A percentile compares a stretch with the other conserved stretches of the same genome.
phyloP scores from a whole-genome alignment of 2,113 vertebrate genomes.

The Kryptolebias marmoratus region DNA sequence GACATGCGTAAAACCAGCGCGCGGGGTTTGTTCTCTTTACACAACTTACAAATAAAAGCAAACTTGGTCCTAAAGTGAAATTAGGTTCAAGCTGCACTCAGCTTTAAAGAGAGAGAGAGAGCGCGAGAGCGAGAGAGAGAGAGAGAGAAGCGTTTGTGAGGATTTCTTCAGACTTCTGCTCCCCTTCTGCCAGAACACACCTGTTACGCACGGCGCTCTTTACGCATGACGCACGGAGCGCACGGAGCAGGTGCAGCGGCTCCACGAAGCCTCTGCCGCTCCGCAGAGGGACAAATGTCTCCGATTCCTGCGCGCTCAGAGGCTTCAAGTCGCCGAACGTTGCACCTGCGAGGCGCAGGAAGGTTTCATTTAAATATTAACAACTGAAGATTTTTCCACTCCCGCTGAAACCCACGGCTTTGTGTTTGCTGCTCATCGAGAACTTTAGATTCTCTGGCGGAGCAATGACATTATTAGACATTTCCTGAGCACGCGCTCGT shows the following conservation, averaged over 20 bases:
- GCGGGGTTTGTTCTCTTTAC: background rate
- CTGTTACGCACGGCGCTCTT: conserved; percentile 57
- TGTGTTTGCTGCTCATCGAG: conserved; percentile 21
- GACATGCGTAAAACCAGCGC: conserved; percentile 20
- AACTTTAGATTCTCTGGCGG: conserved; percentile 32
- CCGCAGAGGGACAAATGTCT: background rate
- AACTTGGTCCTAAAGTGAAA: background rate
- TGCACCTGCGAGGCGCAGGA: conserved; percentile 35
- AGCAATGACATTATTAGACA: conserved; percentile 34
- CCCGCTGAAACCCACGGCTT: conserved; percentile 36
- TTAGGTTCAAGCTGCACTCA: background rate
- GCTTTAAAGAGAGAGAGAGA: background rate
- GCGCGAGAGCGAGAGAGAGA: too few relatives aligned
- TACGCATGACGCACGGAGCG: conserved; percentile 48
- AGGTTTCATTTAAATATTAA: conserved; percentile 58
- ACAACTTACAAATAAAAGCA: background rate
- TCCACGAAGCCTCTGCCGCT: conserved; percentile 2
- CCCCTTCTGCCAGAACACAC: conserved; percentile 26
- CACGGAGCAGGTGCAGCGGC: conserved; percentile 22
- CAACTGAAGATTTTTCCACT: conserved; percentile 39
- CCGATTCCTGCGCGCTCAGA: background rate
- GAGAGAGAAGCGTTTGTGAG: background rate
- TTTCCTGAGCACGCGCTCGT: conserved; percentile 23
- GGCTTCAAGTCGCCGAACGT: conserved; percentile 22
- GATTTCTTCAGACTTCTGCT: conserved; percentile 27